phyloP scores from a whole-genome alignment of 35 echinoderm and acorn worm genomes.

The Holothuria glaberrima region DNA sequence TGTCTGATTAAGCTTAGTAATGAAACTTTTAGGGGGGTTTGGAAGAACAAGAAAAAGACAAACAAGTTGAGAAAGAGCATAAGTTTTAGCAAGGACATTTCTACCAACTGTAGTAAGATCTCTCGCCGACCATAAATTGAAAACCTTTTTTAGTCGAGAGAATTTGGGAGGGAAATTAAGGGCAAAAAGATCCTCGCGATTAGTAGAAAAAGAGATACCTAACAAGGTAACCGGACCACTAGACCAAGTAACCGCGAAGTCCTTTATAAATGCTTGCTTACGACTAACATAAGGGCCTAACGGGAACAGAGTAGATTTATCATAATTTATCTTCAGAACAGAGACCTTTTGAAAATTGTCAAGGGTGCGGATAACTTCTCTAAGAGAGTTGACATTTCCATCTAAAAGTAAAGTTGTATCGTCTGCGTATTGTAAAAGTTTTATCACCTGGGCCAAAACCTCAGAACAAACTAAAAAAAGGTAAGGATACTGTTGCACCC shows the following conservation, averaged over 20 bases:
- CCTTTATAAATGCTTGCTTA: slow-evolving; percentile 2
- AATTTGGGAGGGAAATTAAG: slow-evolving; percentile 1
- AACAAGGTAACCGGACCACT: neutral
- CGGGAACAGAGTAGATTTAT: neutral
- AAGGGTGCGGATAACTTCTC: slow-evolving; percentile 1
- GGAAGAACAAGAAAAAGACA: neutral
- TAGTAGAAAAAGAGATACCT: slow-evolving; percentile 5
- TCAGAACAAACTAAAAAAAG: neutral
- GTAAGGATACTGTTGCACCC: neutral
- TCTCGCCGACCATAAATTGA: neutral
- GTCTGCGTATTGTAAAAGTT: neutral
- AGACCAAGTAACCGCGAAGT: neutral
- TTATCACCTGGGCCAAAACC: neutral
- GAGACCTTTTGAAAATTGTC: neutral
- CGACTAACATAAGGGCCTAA: neutral
- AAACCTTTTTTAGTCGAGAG: neutral
- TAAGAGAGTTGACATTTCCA: neutral
- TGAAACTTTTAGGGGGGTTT: neutral
- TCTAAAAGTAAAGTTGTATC: slow-evolving; percentile 13
- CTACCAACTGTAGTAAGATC: neutral
- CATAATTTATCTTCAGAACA: neutral
- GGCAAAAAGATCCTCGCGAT: slow-evolving; percentile 2
- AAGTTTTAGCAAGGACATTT: slow-evolving; percentile 1
- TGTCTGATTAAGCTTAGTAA: slow-evolving; percentile 5
- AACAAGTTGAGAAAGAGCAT: slow-evolving; percentile 1